Evolutionary conservation across 2,113 vertebrate genomes (phyloP), one percentile per base, ranked within the genome.

Genomic region (Tetrax tetrax): DNA sequence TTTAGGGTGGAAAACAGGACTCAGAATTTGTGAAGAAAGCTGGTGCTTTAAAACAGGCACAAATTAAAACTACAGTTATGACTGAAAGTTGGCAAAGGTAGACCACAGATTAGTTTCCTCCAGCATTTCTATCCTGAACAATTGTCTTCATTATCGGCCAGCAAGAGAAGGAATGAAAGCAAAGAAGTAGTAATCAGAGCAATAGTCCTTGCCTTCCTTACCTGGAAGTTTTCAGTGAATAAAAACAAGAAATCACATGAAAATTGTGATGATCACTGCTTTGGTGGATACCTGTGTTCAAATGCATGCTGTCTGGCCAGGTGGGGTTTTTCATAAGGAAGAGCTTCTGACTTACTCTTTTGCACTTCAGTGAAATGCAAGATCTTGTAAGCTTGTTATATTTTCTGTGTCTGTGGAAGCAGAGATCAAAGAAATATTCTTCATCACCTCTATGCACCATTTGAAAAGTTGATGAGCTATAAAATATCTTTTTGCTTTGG

Each of bases 391-490:
- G 27, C 22, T 72, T 90, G 33, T 80, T 83, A 24, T 68, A 68
- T 95, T 89, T 96, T 83, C 54, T 84, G 18, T 94, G 76, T 92
- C 41, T 94, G 24, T 89, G 72, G 93, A 91, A 83, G 54, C 21
- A 57, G n/a, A 90, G 59, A 80, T 75, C 61, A 79, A 57, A 91
- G 15, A 84, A 93, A 94, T 92, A 54, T 37, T 87, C 69, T 93
- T 93, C 61, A 74, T 85, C 69, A 89, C 71, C 80, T 78, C 76
- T 88, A 12, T 50, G 70, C 78, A 91, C 92, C 77, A 8, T 91
- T 97, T 87, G 56, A 93, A 95, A 76, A 94, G 77, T 7, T 88
- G 85, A 96, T 95, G 96, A 95, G 21, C 57, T 97, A 72, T 56
- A 93, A 87, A 91, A 83, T 71, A 60, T 84, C 37, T 94, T 83